Evolutionary conservation across 2,888 invertebrate species (phyloP).

Genomic region (Acleris emargana): DNA sequence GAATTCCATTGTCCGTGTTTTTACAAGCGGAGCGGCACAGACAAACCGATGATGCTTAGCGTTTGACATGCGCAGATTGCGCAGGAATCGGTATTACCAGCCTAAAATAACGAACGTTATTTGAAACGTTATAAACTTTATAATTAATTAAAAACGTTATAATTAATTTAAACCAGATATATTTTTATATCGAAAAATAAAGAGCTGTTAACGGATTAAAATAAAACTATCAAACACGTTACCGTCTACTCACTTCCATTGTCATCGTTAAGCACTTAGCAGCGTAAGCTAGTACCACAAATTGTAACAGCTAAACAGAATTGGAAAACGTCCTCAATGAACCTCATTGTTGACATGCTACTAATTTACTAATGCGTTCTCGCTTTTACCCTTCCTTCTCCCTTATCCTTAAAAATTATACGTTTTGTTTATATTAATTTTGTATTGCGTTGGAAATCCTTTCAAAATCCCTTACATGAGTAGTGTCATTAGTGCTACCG

Average conservation of each 20-base stretch:
- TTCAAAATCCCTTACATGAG: constrained; percentile 67
- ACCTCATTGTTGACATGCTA: constrained; percentile 67
- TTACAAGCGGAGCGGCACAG: constrained; percentile 41
- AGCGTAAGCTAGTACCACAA: constrained; percentile 51
- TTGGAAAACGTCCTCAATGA: constrained; percentile 59
- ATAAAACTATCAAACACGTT: not conserved
- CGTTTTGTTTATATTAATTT: constrained; percentile 61
- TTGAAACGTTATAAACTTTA: constrained; percentile 26
- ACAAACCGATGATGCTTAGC: constrained; percentile 50
- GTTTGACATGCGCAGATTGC: constrained; percentile 75
- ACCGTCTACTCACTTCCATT: constrained; percentile 16
- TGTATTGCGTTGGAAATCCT: constrained; percentile 71
- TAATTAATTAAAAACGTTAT: constrained; percentile 28
- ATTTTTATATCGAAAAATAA: no score
- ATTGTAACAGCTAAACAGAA: constrained; percentile 63
- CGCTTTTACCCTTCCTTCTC: constrained; percentile 76
- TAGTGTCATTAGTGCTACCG: constrained; percentile 90
- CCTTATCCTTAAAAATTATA: constrained; percentile 61
- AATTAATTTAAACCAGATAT: not conserved
- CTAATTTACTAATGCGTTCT: constrained; percentile 83
- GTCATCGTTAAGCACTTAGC: constrained; percentile 45
- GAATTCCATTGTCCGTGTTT: constrained; percentile 71
- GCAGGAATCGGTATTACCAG: constrained; percentile 63
- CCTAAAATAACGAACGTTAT: constrained; percentile 39
- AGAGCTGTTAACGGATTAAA: not conserved